A percentile compares a stretch with the other conserved stretches of the same genome.
These are phyloP conservation scores for Myotis daubentonii DNA, from an alignment of 2,797 vertebrate species.

Conservation along the genomic window DNA sequence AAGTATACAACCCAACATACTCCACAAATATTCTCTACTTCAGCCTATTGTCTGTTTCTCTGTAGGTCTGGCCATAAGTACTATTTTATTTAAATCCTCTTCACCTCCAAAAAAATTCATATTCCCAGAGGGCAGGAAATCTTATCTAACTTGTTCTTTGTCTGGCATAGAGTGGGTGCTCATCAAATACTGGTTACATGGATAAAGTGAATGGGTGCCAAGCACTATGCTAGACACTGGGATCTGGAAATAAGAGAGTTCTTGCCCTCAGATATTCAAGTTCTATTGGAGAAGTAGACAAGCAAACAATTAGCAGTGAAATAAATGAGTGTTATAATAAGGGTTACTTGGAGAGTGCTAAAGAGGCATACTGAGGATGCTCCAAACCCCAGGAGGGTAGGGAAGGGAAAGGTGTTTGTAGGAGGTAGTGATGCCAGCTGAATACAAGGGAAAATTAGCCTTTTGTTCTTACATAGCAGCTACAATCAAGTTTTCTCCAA, in stretches of 20 bases:
- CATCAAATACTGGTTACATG: background rate
- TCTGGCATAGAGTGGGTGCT: background rate
- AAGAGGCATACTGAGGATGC: background rate
- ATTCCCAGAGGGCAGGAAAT: conserved; percentile 29
- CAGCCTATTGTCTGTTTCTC: background rate
- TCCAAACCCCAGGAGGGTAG: background rate
- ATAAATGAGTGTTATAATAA: background rate
- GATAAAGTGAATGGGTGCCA: background rate
- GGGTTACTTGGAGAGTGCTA: background rate
- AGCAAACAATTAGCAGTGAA: background rate
- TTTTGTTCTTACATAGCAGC: background rate
- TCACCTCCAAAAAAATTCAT: conserved; percentile 27
- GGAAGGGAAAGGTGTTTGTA: background rate
- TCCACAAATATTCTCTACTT: background rate
- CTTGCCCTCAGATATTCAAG: background rate
- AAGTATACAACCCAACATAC: background rate
- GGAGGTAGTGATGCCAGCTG: background rate
- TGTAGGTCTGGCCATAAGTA: background rate
- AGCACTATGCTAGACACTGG: background rate
- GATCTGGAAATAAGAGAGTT: background rate
- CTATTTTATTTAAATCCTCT: background rate
- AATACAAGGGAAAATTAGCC: background rate
- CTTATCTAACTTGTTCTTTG: background rate
- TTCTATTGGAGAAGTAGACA: background rate
- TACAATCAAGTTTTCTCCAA: background rate